These are phyloP conservation scores for Xestia xanthographa DNA, from an alignment of 2,888 invertebrate species.

Conservation along the genomic window DNA sequence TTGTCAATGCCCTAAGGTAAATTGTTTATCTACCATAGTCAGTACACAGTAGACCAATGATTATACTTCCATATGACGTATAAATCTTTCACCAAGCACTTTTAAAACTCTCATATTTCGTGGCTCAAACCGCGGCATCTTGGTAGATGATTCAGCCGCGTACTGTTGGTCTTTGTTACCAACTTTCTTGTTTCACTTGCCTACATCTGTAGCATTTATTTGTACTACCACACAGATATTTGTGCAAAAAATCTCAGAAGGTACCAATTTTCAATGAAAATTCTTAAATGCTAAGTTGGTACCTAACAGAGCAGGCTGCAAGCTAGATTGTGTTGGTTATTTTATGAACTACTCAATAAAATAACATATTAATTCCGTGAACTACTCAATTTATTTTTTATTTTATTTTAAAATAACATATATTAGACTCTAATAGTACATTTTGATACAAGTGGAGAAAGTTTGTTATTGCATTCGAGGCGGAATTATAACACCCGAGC, in stretches of 20 bases:
- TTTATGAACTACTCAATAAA: too few relatives aligned
- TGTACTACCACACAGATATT: slow-evolving; percentile 27
- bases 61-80: not conserved
- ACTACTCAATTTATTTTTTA: too few relatives aligned
- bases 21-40: not conserved
- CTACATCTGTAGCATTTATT: slow-evolving; percentile 53
- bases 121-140: slow-evolving; percentile 70
- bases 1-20: not conserved
- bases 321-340: not conserved
- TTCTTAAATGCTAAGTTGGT: not conserved
- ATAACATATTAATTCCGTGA: too few relatives aligned
- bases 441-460: too few relatives aligned
- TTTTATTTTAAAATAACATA: too few relatives aligned
- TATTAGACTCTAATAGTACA: too few relatives aligned
- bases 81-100: not conserved
- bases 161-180: slow-evolving; percentile 80
- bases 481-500: too few relatives aligned
- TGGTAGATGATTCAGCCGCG: slow-evolving; percentile 78
- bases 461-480: too few relatives aligned
- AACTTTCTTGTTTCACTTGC: slow-evolving; percentile 80
- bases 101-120: slow-evolving; percentile 45
- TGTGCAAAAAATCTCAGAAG: not conserved
- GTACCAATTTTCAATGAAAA: not conserved
- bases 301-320: not conserved
- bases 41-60: not conserved